Base-by-base conservation (phyloP, 2,888 invertebrate genomes). In the Blomia tropicalis region DNA sequence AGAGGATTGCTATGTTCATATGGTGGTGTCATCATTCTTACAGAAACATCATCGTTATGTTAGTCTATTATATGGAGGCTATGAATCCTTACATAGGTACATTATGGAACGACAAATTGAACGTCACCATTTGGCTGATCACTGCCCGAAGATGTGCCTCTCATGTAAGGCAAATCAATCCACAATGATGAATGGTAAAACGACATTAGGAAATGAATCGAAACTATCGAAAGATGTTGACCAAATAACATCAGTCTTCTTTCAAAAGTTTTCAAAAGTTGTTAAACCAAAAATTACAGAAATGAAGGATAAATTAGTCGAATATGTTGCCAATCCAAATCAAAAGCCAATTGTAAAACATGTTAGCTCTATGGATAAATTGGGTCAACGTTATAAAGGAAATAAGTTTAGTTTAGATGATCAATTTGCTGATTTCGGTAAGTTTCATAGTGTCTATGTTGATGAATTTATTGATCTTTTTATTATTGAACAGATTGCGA, bases 11-110 rank as follows among this genome's bases (percentile, higher is more conserved):
- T 92, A 91, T 72, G 90, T 93, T 22, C 87, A 93, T 73, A 98
- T 98, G 96, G 93, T 95, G 27, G 88, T 98, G 19, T 90, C 96
- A 4, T 89, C 90, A 63, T 95, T 98, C 74, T 78, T 98, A 54
- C 93, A 95, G 75, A 85, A 87, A 72, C 87, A 89, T 72, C 87
- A 87, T 0, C 85, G 86, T 70, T 93, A 88, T 73, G 88, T 98
- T 54, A 89, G 91, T 56, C 81, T 93, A 75, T 80, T 93, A 23
- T 83, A 84, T 67, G 92, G 93, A 63, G 96, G 96, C 2, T 96
- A 92, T 75, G 76, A 78, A 73, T 79, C 64, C 30, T 59, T 68
- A 36, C 68, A 68, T 56, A 66, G 63, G 25, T 64, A 59, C n/a
- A 64, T 65, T 43, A n/a, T 44, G 41, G 25, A 23, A 2, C 60